Evolutionary conservation across 2,888 invertebrate species (phyloP), one percentile per base, ranked within the genome.

Genomic region (Allacma fusca): DNA sequence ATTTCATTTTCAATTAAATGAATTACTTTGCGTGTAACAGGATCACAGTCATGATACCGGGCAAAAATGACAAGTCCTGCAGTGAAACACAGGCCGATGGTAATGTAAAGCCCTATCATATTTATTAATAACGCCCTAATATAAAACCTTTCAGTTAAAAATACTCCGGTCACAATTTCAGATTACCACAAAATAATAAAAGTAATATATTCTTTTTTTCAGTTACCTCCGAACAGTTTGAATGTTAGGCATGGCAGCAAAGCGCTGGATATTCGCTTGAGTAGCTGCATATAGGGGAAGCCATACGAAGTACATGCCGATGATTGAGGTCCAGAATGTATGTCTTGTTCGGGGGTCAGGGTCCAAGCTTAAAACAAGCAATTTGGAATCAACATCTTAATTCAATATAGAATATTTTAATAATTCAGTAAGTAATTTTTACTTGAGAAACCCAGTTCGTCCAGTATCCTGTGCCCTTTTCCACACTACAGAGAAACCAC

Each of bases 31-130:
- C 91, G 91, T 9, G 90, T 89, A 23, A 95, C 88, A 0, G 96
- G 96, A 87, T 96, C 96, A 85, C 96, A 96, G 67, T 91, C 90
- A 75, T 92, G 89, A 85, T 94, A 96, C 0, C 92, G 92, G 0
- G 96, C 94, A 86, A 92, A 96, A 81, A 96, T 93, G 0, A 96
- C 90, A 9, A 96, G 88, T 0, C 96, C 96, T 73, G 94, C 93
- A 85, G 93, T 92, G 84, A 93, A 93, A 85, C 94, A 93, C 85
- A 95, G 88, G 0, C 84, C 79, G 71, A 87, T 83, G 43, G 88
- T 85, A 0, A 86, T 28, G 34, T 86, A 83, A 34, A 88, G 85
- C 0, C 88, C 88, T 1, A 87, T 86, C 59, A 87, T 83, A 82
- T 88, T 88, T 16, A 82, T 80, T 16, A 75, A 29, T 21, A 83